phyloP scores from a whole-genome alignment of 2,888 invertebrate genomes.

The Cryptocephalus moraei region DNA sequence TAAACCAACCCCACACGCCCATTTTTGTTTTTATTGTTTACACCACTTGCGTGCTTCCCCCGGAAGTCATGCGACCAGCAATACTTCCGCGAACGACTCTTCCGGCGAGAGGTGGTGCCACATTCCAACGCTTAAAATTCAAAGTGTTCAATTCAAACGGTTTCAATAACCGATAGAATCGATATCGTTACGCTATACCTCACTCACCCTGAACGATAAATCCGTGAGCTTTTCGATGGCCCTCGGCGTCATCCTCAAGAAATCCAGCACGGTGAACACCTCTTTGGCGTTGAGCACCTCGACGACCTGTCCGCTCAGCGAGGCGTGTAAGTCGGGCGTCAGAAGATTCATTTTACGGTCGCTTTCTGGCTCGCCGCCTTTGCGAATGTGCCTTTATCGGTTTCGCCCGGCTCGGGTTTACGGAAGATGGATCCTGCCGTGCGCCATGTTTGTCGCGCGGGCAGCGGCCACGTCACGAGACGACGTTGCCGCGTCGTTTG shows the following conservation, averaged over 20 bases:
- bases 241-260: constrained; percentile 46
- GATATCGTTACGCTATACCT: not conserved
- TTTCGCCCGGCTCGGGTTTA: not conserved
- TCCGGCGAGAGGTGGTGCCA: too few relatives aligned
- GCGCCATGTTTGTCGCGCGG: too few relatives aligned
- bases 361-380: not conserved
- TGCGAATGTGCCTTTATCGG: not conserved
- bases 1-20: too few relatives aligned
- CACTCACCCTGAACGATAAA: constrained; percentile 11
- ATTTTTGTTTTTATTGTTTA: too few relatives aligned
- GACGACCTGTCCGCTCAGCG: constrained; percentile 7
- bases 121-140: too few relatives aligned
- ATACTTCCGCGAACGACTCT: too few relatives aligned
- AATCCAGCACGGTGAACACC: constrained; percentile 48
- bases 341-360: constrained; percentile 16
- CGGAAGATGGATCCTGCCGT: too few relatives aligned
- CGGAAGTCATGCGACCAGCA: too few relatives aligned
- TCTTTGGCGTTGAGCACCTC: constrained; percentile 34
- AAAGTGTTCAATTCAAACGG: too few relatives aligned
- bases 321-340: constrained; percentile 10
- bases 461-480: too few relatives aligned
- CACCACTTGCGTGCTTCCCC: too few relatives aligned
- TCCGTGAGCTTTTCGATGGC: constrained; percentile 38
- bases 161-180: not conserved
- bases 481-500: too few relatives aligned